Evolutionary conservation across 1,140 invertebrate genomes (phyloP).

Genomic region (Coptotermes formosanus): DNA sequence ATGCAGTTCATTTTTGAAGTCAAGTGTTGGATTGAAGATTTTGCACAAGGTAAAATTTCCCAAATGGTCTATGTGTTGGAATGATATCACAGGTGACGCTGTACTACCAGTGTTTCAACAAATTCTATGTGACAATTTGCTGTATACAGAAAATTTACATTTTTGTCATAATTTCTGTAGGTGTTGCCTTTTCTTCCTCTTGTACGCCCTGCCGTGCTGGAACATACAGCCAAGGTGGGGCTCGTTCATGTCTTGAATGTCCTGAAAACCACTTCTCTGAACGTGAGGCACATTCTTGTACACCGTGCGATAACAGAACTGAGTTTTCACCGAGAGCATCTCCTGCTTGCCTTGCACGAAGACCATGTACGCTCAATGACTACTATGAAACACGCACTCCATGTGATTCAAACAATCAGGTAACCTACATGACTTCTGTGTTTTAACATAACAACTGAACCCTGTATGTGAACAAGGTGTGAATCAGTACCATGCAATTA

Average conservation of each 20-base stretch:
- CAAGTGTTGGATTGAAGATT: no score
- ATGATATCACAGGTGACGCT: no score
- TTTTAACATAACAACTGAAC: no score
- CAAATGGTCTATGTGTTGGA: no score
- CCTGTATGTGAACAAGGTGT: no score
- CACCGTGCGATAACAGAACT: conserved; percentile 46
- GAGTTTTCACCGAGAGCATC: conserved; percentile 49
- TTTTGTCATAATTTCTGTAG: conserved; percentile 42
- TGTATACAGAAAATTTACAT: no score
- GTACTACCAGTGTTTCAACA: no score
- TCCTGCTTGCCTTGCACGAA: conserved; percentile 49
- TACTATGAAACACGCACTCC: conserved; percentile 55
- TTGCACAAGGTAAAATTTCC: no score
- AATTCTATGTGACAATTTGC: no score
- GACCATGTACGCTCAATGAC: conserved; percentile 55
- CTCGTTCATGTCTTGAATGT: conserved; percentile 53
- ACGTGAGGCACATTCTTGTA: conserved; percentile 50
- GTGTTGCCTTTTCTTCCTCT: conserved; percentile 59
- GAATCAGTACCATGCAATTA: no score
- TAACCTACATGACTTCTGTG: neutral
- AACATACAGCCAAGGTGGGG: conserved; percentile 51
- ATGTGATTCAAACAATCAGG: conserved; percentile 50
- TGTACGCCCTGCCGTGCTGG: conserved; percentile 59
- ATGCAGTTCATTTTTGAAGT: no score
- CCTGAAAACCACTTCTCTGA: conserved; percentile 49